Evolutionary conservation across 2,797 vertebrate species (phyloP), one percentile per base, ranked within the genome.

Genomic region (Gastrophryne carolinensis): DNA sequence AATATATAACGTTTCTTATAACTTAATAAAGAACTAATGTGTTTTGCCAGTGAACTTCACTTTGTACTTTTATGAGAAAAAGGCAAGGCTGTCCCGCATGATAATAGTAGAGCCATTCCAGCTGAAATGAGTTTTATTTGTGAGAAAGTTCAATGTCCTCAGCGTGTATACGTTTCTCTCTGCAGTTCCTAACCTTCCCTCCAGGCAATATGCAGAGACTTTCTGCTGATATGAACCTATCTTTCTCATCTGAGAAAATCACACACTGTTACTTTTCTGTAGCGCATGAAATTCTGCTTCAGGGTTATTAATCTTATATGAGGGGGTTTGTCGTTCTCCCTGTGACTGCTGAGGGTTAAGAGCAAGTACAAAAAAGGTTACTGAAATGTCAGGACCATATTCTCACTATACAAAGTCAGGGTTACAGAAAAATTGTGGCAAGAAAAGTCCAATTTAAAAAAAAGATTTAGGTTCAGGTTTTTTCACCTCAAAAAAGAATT

Each of bases 251-350:
- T 60, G 37, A 39, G 75, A 58, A 78, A 72, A 66, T 63, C 61
- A 53, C 68, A 72, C 30, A 60, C 75, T 65, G 61, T 72, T 65
- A 17, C 39, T 39, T 50, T 44, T 52, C 53, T 66, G 24, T 58
- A 72, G 41, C 61, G 58, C 30, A 58, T 44, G 67, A 71, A 34
- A 49, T 78, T 72, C 56, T 53, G 53, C 41, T 30, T 12, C 26
- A 39, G 50, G n/a, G 67, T 58, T 77, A 72, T 66, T 72, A 78
- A 78, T 72, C 60, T 72, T 57, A 32, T 35, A 64, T 58, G 68
- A 39, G 60, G 52, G 58, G 58, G 65, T 58, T 49, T 23, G 5
- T 11, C 21, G 50, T 37, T 44, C 37, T 71, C 29, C 50, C 58
- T 5, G 12, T 50, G 50, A 52, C 58, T 70, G 50, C 74, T 77